Evolutionary conservation across 2,888 invertebrate genomes (phyloP), one percentile per base, ranked within the genome.

Genomic region (Idaea dimidiata): DNA sequence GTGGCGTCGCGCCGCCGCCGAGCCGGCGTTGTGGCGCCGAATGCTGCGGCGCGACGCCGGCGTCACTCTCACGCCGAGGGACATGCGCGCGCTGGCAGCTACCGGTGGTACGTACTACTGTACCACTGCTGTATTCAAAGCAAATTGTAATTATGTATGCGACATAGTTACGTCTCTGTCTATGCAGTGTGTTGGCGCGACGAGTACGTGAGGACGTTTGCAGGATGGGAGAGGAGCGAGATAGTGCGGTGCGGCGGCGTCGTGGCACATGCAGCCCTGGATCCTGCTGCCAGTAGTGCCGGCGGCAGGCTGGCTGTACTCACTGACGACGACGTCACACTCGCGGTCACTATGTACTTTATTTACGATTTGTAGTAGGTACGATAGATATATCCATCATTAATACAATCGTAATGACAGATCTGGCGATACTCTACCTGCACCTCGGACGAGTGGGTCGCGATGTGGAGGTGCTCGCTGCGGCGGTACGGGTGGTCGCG

Each of bases 1-100:
- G 33, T 88, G 88, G 88, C 84, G 83, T 64, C 68, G 70, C 71
- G 81, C 82, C 63, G 84, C 86, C 64, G 71, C 68, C 61, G 78
- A 70, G 57, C 77, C 73, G 17, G 62, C 74, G 67, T 79, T 81
- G 54, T 88, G 88, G 87, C 83, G 86, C 57, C 80, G 74, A 17
- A 74, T 76, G 71, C 74, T 84, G 66, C 68, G 56, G 43, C 60
- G 67, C 62, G 58, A 58, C 63, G 61, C 62, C 54, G n/a, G 63
- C 43, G n/a, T n/a, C n/a, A n/a, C n/a, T n/a, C 64, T 55, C 66
- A 17, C 63, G 63, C 60, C 60, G 62, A 63, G 31, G 33, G 32
- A 65, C 54, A 58, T 67, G 17, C 63, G 59, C 54, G 60, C 58
- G 7, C 65, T 59, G 43, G 57, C 31, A 17, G 53, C 17, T 14